Evolutionary conservation across 2,888 invertebrate species (phyloP), one percentile per base, ranked within the genome.

Genomic region (Hofmannophila pseudospretella): DNA sequence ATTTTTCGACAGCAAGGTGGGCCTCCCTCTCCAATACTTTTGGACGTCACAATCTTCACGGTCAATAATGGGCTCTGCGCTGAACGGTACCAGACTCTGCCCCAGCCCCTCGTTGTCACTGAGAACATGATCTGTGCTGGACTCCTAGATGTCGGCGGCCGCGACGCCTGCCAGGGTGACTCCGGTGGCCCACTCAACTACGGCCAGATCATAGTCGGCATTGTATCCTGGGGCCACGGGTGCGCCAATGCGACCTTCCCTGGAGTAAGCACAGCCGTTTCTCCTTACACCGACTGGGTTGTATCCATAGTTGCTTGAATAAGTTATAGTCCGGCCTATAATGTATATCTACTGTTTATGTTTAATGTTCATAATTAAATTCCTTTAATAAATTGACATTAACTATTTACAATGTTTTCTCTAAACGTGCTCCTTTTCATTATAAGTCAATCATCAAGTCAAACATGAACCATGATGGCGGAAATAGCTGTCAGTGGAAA

Each of bases 181-280:
- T 77, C 81, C 30, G 88, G 88, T 2, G 88, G 88, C 22, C 88
- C 88, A 12, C 51, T 88, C 38, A 77, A 73, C 51, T 72, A 47
- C 45, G 51, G 48, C n/a, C 47, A 74, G 2, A 41, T 63, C 36
- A 54, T 82, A 39, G 55, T 88, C 34, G 88, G 88, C 9, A 50
- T 88, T 32, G 74, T 85, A 8, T 88, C 88, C 36, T 88, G 85
- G 79, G 87, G 87, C 41, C 54, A 67, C 19, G 79, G 80, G 2
- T 88, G 88, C 46, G 88, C 81, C 10, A 62, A 74, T 37, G 66
- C 58, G 2, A 55, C 58, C 31, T 85, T 62, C 63, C 88, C 88
- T 1, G 88, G 88, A 9, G 67, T 88, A 40, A 88, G 78, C 54
- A 68, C 82, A 7, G 64, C 73, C 7, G 75, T 89, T 34, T 42